Evolutionary conservation across 2,113 vertebrate species (phyloP).

Genomic region (Gasterosteus aculeatus): DNA sequence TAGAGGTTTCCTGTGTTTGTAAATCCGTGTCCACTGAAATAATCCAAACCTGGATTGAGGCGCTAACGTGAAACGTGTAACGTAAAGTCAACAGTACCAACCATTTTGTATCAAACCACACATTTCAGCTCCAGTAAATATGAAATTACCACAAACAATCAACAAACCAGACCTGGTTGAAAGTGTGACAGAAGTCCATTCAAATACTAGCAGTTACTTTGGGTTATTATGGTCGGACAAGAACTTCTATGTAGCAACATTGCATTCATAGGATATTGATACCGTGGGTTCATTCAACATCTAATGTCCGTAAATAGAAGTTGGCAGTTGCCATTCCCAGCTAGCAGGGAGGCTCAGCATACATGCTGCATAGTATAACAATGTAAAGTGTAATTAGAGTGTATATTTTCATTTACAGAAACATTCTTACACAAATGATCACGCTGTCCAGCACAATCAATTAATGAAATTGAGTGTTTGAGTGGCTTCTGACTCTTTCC

Average conservation of each 20-base stretch:
- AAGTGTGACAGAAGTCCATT: conserved; percentile 42
- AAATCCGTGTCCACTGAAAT: conserved; percentile 31
- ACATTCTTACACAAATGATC: conserved; percentile 11
- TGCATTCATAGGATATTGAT: background rate
- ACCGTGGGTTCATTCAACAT: background rate
- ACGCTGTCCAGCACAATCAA: conserved; percentile 20
- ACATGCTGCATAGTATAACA: conserved; percentile 8
- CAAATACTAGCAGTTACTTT: conserved; percentile 12
- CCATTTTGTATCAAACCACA: conserved; percentile 48
- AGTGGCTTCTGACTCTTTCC: conserved; percentile 39
- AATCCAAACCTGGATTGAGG: conserved; percentile 33
- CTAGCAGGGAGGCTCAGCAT: conserved; percentile 6
- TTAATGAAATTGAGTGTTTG: conserved; percentile 25
- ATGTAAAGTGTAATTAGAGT: conserved; percentile 10
- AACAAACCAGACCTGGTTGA: conserved; percentile 51
- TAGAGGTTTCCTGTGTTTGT: conserved; percentile 31
- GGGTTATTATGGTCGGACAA: background rate
- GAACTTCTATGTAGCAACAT: background rate
- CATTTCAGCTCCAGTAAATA: conserved; percentile 66
- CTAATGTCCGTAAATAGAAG: background rate
- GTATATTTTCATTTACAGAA: conserved; percentile 27
- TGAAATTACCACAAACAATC: conserved; percentile 47
- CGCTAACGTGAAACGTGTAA: conserved; percentile 29
- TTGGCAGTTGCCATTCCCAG: conserved; percentile 15
- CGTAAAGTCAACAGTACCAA: conserved; percentile 30